Evolutionary conservation across 1,140 invertebrate species (phyloP), one percentile per base, ranked within the genome.

Genomic region (Bombyx mandarina): DNA sequence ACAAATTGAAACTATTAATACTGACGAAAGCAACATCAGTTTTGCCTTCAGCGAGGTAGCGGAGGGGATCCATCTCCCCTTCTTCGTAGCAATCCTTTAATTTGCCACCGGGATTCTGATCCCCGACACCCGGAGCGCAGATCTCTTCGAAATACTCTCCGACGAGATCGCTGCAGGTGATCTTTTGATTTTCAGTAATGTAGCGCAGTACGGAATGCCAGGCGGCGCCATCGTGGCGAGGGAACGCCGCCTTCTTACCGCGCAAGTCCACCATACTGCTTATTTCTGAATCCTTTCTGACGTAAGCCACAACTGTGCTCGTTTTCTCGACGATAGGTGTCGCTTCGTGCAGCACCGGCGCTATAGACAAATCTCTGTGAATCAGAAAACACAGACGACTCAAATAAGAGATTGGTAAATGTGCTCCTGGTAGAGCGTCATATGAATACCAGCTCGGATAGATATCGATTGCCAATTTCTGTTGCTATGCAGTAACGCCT

Each of bases 11-110:
- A 4, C 92, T 92, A 50, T 91, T 91, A 56, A 92, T 88, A 56
- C 93, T 93, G 1, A 97, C 88, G 78, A 98, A 98, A 1, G 96
- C 96, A 1, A 98, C 94, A 75, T 98, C 94, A 35, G 91, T 95
- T 22, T 89, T 89, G 12, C 91, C 92, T 72, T 94, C 92, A n/a
- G 92, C 89, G 7, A 99, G 87, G 75, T 96, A 97, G 62, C 92
- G 88, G 54, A 98, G 90, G 3, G 96, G 93, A 3, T 93, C 90
- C 63, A 89, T 77, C 57, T 91, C 78, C 6, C 79, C 87, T 45
- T 73, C 63, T 51, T 67, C 64, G 42, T 73, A 73, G 58, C 82
- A 86, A n/a, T 48, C 68, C 45, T 72, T 75, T 5, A 54, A 8
- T 18, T 22, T 49, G 8, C 49, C 52, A 9, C 45, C 49, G 45